phyloP scores from a whole-genome alignment of 2,113 vertebrate genomes.

The Terrapene triunguis region DNA sequence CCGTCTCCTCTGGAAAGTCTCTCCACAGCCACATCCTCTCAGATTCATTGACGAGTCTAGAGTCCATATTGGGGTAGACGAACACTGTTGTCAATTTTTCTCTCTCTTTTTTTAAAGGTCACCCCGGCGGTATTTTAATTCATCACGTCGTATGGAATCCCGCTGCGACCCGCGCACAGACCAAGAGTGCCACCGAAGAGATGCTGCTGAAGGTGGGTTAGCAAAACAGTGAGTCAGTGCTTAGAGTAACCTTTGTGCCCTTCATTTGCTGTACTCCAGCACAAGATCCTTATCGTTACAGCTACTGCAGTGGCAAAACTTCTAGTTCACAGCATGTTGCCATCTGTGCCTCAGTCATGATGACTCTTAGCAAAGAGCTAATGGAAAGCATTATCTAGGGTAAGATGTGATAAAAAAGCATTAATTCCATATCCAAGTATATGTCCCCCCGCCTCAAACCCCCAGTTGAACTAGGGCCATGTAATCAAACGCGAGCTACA shows the following conservation, averaged over 20 bases:
- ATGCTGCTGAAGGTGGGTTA: neutral
- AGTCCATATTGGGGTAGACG: neutral
- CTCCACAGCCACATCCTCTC: neutral
- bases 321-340: neutral
- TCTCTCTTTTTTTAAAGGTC: neutral
- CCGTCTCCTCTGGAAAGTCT: neutral
- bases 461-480: neutral
- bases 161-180: neutral
- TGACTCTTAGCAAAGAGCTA: neutral
- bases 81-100: neutral
- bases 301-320: neutral
- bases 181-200: neutral
- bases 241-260: neutral
- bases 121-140: neutral
- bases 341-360: neutral
- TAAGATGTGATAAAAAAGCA: rapidly evolving
- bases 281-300: neutral
- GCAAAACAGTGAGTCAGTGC: neutral
- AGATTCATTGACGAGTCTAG: neutral
- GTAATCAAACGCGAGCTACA: neutral
- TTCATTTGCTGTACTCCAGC: rapidly evolving
- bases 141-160: neutral
- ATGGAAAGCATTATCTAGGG: rapidly evolving
- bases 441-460: neutral
- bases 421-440: rapidly evolving